Evolutionary conservation across 1,140 invertebrate species (phyloP), one percentile per base, ranked within the genome.

Genomic region (Akabosia matsudoensis): DNA sequence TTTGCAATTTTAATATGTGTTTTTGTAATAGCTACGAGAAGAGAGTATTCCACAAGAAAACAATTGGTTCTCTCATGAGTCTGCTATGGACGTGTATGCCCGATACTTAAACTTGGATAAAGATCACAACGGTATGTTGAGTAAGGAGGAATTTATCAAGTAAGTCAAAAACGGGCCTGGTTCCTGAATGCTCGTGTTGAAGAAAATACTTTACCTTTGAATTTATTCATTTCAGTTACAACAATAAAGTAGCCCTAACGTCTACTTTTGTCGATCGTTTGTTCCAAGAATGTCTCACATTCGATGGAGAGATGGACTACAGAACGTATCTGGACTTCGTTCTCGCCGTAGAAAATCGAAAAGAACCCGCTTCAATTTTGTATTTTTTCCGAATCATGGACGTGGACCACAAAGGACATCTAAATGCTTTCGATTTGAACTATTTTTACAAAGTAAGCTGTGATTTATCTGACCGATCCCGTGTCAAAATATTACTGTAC

Each of bases 221-320:
- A 70, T 79, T 77, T 31, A 54, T 79, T 31, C 56, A 75, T 84
- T 84, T 74, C 79, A 93, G 90, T n/a, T 96, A 94, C 85, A 95
- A 94, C 0, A 31, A 70, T 30, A 31, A 31, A 51, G 70, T 72
- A 7, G 13, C 67, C 64, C 52, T 81, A 0, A 98, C 96, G 0
- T 88, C 91, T 71, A 91, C 93, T 1, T 98, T 98, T 85, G 88
- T 98, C 14, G 93, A 96, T 80, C 88, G 95, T 67, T 92, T 98
- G 0, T 98, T 97, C 85, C 94, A 98, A 86, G 95, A 97, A 83
- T 97, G 93, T 82, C 88, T 97, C 0, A 98, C 96, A 0, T 98
- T 96, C 83, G 92, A 95, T 82, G 95, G 94, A 7, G 95, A 98
- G 88, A 97, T 98, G 91, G 97, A 99, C 85, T 99, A 97, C 84